Conservation (phyloP, 2,888 invertebrate species). For the Tupiocoris notatus region DNA sequence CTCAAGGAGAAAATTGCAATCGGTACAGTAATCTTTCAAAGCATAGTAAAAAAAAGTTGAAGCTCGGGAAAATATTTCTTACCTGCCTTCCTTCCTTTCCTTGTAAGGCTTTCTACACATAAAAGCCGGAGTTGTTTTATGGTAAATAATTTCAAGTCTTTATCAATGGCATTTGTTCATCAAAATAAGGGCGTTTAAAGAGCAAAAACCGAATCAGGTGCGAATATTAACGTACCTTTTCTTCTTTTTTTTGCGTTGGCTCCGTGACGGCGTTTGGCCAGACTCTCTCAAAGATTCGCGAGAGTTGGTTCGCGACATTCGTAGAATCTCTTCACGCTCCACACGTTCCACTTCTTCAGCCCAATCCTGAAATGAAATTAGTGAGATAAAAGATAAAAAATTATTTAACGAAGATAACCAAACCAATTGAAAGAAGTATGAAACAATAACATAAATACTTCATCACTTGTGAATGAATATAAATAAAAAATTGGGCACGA, state of each 20-base stretch:
- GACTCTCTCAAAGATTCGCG: slow-evolving; percentile 36
- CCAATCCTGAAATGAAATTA: slow-evolving; percentile 58
- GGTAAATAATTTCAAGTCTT: too few species aligned
- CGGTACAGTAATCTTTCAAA: too few species aligned
- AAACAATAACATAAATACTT: not conserved
- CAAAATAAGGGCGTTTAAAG: not conserved
- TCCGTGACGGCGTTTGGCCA: slow-evolving; percentile 28
- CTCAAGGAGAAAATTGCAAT: too few species aligned
- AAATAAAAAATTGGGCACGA: too few species aligned
- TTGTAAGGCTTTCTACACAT: slow-evolving; percentile 28
- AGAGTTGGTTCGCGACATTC: slow-evolving; percentile 34
- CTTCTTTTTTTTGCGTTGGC: slow-evolving; percentile 43
- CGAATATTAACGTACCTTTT: slow-evolving; percentile 31
- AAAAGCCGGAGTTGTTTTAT: too few species aligned
- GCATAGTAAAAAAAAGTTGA: too few species aligned
- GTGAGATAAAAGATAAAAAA: not conserved
- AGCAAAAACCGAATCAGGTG: not conserved
- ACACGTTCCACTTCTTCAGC: slow-evolving; percentile 61
- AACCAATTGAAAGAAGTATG: not conserved
- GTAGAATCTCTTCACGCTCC: slow-evolving; percentile 43
- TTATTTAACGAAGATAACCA: not conserved
- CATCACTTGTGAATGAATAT: not conserved
- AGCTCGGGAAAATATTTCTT: too few species aligned
- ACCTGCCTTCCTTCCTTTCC: slow-evolving; percentile 22
- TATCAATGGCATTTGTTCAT: too few species aligned